Evolutionary conservation across 2,113 vertebrate genomes (phyloP), one percentile per base, ranked within the genome.

Genomic region (Pao palembangensis): DNA sequence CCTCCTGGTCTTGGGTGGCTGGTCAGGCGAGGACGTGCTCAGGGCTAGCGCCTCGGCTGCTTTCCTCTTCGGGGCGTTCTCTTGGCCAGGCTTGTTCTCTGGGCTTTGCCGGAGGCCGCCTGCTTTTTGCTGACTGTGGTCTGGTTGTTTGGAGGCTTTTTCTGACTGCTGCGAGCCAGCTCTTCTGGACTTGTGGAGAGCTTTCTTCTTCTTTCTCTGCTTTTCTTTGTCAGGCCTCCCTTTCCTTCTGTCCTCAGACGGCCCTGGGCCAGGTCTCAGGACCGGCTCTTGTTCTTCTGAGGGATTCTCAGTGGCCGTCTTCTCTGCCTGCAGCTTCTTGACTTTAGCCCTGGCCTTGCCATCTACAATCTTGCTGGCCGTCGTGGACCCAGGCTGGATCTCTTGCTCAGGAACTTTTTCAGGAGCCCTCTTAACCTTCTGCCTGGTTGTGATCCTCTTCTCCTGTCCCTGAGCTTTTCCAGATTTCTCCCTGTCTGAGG

Each of bases 401-500:
- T 75, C 74, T 63, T 55, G 58, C n/a, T 23, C 55, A 2, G 50
- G 12, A 16, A 41, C 44, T n/a, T 67, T 74, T 23, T 65, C 69
- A 43, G 51, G 13, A 23, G 53, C 88, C 87, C 68, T 87, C 54
- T 88, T 79, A 0, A 6, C 68, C 44, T 75, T 88, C 28, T 73
- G 80, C 46, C 75, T 78, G 0, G 64, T 55, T 0, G 59, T 34
- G 18, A 71, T 17, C 46, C 69, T 85, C 51, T 76, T 90, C 58
- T 86, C 84, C 0, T 16, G 56, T 13, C 72, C 79, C 19, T 68
- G 91, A 80, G 41, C 86, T 42, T 71, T 93, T 62, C 86, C 84
- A 6, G 64, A 25, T 64, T 91, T 93, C 81, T 93, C 94, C 53
- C 65, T 79, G 75, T 91, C 91, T 38, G 63, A 68, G 0, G 31